Percentiles rank a stretch among this genome's conserved stretches.
Conservation (phyloP, 2,797 vertebrate species). For the Argyrosomus regius region DNA sequence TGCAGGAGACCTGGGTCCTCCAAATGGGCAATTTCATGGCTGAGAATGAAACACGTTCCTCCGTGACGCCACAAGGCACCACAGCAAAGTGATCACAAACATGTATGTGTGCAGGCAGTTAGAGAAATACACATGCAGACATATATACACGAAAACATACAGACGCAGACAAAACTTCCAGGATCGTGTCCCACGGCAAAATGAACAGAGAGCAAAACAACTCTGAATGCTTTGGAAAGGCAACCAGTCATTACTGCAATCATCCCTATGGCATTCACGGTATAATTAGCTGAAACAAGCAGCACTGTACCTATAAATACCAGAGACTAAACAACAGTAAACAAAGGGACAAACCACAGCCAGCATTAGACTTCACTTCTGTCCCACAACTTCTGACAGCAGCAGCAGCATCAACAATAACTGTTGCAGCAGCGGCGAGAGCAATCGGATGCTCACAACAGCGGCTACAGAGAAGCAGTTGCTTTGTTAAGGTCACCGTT, state of each 20-base stretch:
- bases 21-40: slow-evolving; percentile 26
- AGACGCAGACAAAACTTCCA: slow-evolving; percentile 26
- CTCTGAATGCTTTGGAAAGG: slow-evolving; percentile 56
- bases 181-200: slow-evolving; percentile 19
- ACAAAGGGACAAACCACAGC: slow-evolving; percentile 73
- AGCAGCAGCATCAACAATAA: slow-evolving; percentile 48
- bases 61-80: not conserved
- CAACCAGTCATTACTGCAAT: slow-evolving; percentile 75
- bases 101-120: slow-evolving; percentile 16
- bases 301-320: slow-evolving; percentile 77
- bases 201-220: slow-evolving; percentile 43
- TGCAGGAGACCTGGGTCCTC: slow-evolving; percentile 31
- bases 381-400: slow-evolving; percentile 66
- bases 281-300: slow-evolving; percentile 72
- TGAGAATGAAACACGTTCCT: slow-evolving; percentile 34
- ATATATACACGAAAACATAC: slow-evolving; percentile 6
- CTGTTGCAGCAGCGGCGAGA: slow-evolving; percentile 26
- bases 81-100: slow-evolving; percentile 14
- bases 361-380: slow-evolving; percentile 59
- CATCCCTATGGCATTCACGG: slow-evolving; percentile 59
- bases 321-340: slow-evolving; percentile 75
- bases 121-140: not conserved
- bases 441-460: slow-evolving; percentile 26
- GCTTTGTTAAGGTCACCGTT: slow-evolving; percentile 22
- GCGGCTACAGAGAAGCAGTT: slow-evolving; percentile 7